A percentile compares a stretch with the other conserved stretches of the same genome.
These are phyloP conservation scores for Schizaphis graminum DNA, from an alignment of 2,888 invertebrate species.

Conservation along the genomic window DNA sequence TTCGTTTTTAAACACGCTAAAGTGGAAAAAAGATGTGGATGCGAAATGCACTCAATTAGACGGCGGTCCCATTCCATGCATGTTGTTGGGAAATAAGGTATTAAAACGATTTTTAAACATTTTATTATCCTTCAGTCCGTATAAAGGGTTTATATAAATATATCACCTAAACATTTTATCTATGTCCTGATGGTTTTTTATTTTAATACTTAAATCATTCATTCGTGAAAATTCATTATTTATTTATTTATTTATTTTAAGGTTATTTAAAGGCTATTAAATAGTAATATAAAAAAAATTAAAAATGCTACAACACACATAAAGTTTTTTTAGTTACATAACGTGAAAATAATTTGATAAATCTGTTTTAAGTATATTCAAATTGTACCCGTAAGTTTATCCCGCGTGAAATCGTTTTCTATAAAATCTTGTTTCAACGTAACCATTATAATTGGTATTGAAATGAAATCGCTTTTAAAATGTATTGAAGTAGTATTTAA, in stretches of 20 bases:
- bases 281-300: not conserved
- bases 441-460: not conserved
- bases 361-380: not conserved
- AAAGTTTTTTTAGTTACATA: not conserved
- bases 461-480: not conserved
- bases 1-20: conserved; percentile 75
- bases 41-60: conserved; percentile 74
- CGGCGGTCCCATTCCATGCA: conserved; percentile 74
- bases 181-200: not conserved
- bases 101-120: conserved; percentile 36
- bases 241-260: not conserved
- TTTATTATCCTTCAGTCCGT: not conserved
- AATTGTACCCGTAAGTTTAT: not conserved
- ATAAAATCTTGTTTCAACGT: not conserved
- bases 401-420: not conserved
- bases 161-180: not conserved
- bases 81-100: conserved; percentile 76
- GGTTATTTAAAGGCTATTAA: not conserved
- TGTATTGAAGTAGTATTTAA: not conserved
- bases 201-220: not conserved
- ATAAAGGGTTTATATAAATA: not conserved
- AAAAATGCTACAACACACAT: not conserved
- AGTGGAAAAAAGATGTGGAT: conserved; percentile 76
- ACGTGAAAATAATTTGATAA: not conserved
- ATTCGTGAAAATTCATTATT: not conserved